Conservation (phyloP, 2,888 invertebrate species). For the Cantharis nigra region DNA sequence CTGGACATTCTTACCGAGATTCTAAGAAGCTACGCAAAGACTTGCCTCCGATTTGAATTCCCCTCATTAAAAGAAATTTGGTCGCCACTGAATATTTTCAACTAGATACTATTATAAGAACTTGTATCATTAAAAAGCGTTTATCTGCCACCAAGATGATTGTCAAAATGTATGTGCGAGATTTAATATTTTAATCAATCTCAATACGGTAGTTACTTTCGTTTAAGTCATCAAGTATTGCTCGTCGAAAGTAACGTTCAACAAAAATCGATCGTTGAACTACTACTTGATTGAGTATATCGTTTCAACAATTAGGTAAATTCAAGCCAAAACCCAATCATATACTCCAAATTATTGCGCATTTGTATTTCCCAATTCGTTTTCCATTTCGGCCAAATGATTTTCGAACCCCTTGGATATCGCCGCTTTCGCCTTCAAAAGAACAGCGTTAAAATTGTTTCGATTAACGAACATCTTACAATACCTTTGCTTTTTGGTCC, state of each 20-base stretch:
- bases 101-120: constrained; percentile 17
- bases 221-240: constrained; percentile 8
- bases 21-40: neutral
- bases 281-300: constrained; percentile 12
- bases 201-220: constrained; percentile 12
- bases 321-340: constrained; percentile 1
- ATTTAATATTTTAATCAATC: constrained; percentile 21
- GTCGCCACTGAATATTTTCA: neutral
- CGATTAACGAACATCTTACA: neutral
- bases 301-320: constrained; percentile 14
- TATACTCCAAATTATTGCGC: constrained; percentile 8
- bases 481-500: constrained; percentile 69
- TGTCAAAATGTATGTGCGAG: constrained; percentile 30
- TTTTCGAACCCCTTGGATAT: constrained; percentile 54
- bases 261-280: constrained; percentile 7
- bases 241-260: constrained; percentile 6
- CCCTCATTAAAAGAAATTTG: neutral
- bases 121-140: constrained; percentile 20
- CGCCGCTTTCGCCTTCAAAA: constrained; percentile 50
- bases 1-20: neutral
- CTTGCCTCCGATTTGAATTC: neutral
- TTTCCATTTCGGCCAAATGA: constrained; percentile 51
- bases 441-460: neutral
- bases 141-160: constrained; percentile 22
- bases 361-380: constrained; percentile 37